These are phyloP conservation scores for Drosophila tanythrix DNA, from an alignment of 2,888 invertebrate genomes.

Conservation along the genomic window DNA sequence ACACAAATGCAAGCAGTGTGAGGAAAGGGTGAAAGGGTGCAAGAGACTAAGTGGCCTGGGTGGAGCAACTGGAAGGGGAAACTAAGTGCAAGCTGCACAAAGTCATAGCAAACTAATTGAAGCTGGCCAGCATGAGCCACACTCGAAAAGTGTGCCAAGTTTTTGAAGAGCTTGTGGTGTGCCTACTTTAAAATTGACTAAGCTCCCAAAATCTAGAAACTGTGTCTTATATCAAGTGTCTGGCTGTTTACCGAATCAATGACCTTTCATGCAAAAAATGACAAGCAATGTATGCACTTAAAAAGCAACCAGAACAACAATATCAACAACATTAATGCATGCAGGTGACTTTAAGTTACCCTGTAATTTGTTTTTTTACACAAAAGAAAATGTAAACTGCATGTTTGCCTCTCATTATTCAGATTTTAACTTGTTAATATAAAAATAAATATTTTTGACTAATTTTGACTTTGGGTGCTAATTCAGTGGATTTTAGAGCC, in stretches of 20 bases:
- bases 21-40: not conserved
- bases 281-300: conserved; percentile 41
- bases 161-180: conserved; percentile 51
- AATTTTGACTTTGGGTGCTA: not conserved
- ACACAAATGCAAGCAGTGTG: conserved; percentile 42
- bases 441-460: not conserved
- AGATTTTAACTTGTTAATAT: not conserved
- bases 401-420: not conserved
- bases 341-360: conserved; percentile 1
- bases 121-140: conserved; percentile 13
- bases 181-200: conserved; percentile 61
- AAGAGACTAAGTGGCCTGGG: not conserved
- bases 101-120: conserved; percentile 53
- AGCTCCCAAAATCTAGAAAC: conserved; percentile 18
- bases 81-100: conserved; percentile 24
- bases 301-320: conserved; percentile 29
- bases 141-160: conserved; percentile 49
- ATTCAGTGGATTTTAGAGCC: not conserved
- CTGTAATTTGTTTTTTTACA: not conserved
- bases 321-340: conserved; percentile 14
- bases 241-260: conserved; percentile 62
- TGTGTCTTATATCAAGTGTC: conserved; percentile 23
- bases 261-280: conserved; percentile 60
- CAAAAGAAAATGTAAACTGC: not conserved
- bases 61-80: not conserved